Base-by-base conservation (phyloP, 1,140 invertebrate species). In the Orchesella cincta region DNA sequence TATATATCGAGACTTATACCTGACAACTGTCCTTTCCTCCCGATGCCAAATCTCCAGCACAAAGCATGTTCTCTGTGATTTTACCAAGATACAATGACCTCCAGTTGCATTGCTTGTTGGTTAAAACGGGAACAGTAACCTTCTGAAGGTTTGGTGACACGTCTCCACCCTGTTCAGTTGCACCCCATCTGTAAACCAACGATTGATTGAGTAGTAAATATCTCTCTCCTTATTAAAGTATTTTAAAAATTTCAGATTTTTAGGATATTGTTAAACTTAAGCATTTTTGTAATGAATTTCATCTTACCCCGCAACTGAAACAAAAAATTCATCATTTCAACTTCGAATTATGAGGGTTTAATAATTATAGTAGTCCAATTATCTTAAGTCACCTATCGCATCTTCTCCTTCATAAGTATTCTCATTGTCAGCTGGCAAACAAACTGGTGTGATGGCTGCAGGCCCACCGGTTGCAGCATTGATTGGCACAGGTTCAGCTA, bases 71-170 rank as follows among this genome's bases (percentile, higher is more conserved):
- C 5, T 73, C 71, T 20, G 71, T 73, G 14, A 73, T 73, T 23
- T 73, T 36, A 8, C 71, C 71, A 23, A 73, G 28, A 46, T 73
- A 73, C 23, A 73, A 29, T 26, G 71, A 46, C 29, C 71, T 5
- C 77, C 36, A 52, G 20, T 34, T 73, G 33, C 77, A 78, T 52
- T 71, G 35, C 31, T 78, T 62, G 67, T 78, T 78, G 35, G 73
- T 23, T 12, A 64, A 16, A 26, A 78, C 74, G 1, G 77, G 77
- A 31, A 78, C 77, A 0, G 35, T 67, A 16, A 75, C 73, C 52
- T 78, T 78, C 23, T 67, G 74, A 1, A 78, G 64, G 14, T 34
- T 20, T 31, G 77, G 64, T 8, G 77, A 78, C 5, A 78, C 77
- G 23, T 70, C 57, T 16, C 73, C 77, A 5, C 73, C 36, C 33